A percentile compares a stretch with the other conserved stretches of the same genome.
Conservation (phyloP, 2,888 invertebrate genomes). For the Lumbricus terrestris region DNA sequence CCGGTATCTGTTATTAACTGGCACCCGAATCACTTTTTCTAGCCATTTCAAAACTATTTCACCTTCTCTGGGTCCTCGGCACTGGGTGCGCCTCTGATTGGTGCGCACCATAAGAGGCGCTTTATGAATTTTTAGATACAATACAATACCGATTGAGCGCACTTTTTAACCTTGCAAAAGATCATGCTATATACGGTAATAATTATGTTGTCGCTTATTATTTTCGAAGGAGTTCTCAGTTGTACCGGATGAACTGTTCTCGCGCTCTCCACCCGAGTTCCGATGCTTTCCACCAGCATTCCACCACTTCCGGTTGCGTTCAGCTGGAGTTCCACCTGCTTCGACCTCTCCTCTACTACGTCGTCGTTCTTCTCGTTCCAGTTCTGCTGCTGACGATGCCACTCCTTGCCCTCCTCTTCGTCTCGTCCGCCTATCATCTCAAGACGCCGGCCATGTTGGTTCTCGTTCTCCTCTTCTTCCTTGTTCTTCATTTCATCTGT, state of each 20-base stretch:
- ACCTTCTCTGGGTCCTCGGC: too few species aligned
- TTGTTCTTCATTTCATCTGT: slow-evolving; percentile 11
- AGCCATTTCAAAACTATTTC: too few species aligned
- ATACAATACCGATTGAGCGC: too few species aligned
- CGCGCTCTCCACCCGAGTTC: background rate
- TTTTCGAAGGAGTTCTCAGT: slow-evolving; percentile 3
- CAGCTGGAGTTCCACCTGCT: background rate
- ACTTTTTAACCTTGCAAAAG: too few species aligned
- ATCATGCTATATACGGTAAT: too few species aligned
- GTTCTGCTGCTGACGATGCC: slow-evolving; percentile 16
- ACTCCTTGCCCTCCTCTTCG: background rate
- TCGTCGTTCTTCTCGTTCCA: background rate
- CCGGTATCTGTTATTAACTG: too few species aligned
- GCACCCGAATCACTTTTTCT: too few species aligned
- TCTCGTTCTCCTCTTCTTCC: slow-evolving; percentile 13
- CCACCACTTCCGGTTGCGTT: slow-evolving; percentile 4
- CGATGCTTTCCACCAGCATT: background rate
- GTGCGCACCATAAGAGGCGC: too few species aligned
- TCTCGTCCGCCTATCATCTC: slow-evolving; percentile 3
- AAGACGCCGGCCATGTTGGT: slow-evolving; percentile 19
- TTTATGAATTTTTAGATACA: too few species aligned
- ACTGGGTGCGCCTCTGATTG: too few species aligned
- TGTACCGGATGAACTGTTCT: background rate
- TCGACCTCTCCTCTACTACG: background rate
- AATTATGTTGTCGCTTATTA: background rate